Evolutionary conservation across 2,797 vertebrate genomes (phyloP).

Genomic region (Sebastes hopkinsi): DNA sequence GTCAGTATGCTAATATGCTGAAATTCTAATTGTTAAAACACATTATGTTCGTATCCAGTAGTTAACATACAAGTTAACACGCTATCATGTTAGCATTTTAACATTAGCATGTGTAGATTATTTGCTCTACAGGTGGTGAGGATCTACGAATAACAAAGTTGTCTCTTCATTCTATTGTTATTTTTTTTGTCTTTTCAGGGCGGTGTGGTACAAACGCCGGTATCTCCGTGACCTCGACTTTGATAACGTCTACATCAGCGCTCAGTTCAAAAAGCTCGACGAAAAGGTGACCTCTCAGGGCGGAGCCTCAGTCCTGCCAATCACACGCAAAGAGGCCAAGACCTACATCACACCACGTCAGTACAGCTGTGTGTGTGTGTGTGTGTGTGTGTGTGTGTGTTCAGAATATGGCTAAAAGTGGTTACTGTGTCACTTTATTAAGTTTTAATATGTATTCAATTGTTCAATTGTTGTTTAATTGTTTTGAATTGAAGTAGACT

Average conservation of each 20-base stretch:
- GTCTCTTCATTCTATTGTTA: no score
- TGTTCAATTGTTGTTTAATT: no score
- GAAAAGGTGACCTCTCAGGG: conserved; percentile 54
- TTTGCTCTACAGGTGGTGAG: no score
- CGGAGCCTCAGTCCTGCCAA: conserved; percentile 83
- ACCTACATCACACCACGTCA: conserved; percentile 86
- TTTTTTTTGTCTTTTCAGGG: conserved; percentile 68
- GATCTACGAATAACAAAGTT: no score
- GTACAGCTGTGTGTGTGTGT: conserved; percentile 1
- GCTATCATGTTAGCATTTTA: background rate
- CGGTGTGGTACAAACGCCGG: conserved; percentile 77
- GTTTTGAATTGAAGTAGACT: no score
- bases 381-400: no score
- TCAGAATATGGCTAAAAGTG: background rate
- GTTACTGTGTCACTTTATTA: no score
- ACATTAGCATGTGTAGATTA: background rate
- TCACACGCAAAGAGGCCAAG: conserved; percentile 77
- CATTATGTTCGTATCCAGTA: background rate
- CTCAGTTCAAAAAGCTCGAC: conserved; percentile 83
- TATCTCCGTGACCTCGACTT: conserved; percentile 83
- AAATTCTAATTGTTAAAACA: no score
- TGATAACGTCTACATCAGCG: conserved; percentile 90
- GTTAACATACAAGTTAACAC: background rate
- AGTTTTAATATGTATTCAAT: no score
- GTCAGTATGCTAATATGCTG: no score